Percentiles rank a stretch among this genome's conserved stretches.
phyloP scores from a whole-genome alignment of 2,888 invertebrate species.

The Deroplatys truncata region DNA sequence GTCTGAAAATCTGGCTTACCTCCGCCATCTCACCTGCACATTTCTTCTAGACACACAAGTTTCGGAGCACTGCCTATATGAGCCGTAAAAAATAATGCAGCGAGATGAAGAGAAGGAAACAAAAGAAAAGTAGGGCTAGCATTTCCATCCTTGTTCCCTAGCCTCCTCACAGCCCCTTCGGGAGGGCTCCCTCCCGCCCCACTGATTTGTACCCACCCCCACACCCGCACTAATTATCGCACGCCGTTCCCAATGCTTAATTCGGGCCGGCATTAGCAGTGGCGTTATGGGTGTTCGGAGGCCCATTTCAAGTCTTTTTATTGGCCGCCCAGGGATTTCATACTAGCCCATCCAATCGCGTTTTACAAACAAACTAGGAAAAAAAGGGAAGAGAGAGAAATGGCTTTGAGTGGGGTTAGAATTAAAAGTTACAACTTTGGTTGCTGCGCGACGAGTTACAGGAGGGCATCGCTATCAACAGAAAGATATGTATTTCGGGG shows the following conservation, averaged over 20 bases:
- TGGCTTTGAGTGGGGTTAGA: slow-evolving; percentile 14
- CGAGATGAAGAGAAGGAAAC: slow-evolving; percentile 1
- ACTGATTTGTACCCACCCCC: slow-evolving; percentile 31
- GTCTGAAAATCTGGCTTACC: too few species aligned
- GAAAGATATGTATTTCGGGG: slow-evolving; percentile 4
- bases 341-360: slow-evolving; percentile 25
- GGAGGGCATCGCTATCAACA: not conserved
- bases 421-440: slow-evolving; percentile 29
- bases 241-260: slow-evolving; percentile 41
- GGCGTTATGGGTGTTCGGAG: slow-evolving; percentile 66
- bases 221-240: slow-evolving; percentile 30
- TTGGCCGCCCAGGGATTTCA: slow-evolving; percentile 52
- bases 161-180: slow-evolving; percentile 39
- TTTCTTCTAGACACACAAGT: not conserved
- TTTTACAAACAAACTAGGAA: slow-evolving; percentile 22
- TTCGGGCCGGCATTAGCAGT: slow-evolving; percentile 55
- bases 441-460: not conserved
- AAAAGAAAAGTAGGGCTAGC: not conserved
- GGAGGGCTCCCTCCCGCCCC: slow-evolving; percentile 27
- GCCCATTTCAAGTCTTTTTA: slow-evolving; percentile 63
- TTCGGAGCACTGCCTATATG: not conserved
- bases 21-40: not conserved
- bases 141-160: slow-evolving; percentile 23
- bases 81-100: not conserved
- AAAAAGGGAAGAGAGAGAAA: slow-evolving; percentile 4